phyloP scores from a whole-genome alignment of 2,888 invertebrate genomes.

The Amphiduros pacificus region DNA sequence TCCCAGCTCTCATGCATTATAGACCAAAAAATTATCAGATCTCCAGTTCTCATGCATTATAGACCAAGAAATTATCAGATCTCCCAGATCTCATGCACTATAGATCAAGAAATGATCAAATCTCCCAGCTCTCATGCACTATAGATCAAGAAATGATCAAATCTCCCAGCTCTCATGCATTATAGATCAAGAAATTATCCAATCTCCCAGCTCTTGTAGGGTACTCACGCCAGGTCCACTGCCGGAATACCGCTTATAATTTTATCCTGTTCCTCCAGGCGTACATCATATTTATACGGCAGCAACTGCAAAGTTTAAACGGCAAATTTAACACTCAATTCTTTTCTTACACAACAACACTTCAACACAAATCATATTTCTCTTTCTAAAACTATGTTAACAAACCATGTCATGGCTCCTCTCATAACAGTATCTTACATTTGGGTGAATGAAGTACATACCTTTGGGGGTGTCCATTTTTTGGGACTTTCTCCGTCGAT shows the following conservation, averaged over 20 bases:
- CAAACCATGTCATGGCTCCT: neutral
- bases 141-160: no score
- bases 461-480: constrained; percentile 52
- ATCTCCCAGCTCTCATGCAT: no score
- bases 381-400: neutral
- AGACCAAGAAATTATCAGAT: no score
- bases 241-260: constrained; percentile 55
- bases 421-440: neutral
- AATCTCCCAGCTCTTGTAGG: no score
- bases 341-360: neutral
- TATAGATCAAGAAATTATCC: no score
- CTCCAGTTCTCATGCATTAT: no score
- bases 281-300: constrained; percentile 53
- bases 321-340: neutral
- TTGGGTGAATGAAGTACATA: neutral
- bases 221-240: constrained; percentile 48
- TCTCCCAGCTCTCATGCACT: no score
- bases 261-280: constrained; percentile 50
- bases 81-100: no score
- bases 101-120: no score
- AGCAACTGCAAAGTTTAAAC: constrained; percentile 40
- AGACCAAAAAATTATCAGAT: no score
- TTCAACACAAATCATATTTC: neutral
- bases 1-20: no score
- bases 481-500: constrained; percentile 28